A percentile compares a stretch with the other conserved stretches of the same genome.
Evolutionary conservation across 1,140 invertebrate species (phyloP).

Genomic region (Drosophila nasuta): DNA sequence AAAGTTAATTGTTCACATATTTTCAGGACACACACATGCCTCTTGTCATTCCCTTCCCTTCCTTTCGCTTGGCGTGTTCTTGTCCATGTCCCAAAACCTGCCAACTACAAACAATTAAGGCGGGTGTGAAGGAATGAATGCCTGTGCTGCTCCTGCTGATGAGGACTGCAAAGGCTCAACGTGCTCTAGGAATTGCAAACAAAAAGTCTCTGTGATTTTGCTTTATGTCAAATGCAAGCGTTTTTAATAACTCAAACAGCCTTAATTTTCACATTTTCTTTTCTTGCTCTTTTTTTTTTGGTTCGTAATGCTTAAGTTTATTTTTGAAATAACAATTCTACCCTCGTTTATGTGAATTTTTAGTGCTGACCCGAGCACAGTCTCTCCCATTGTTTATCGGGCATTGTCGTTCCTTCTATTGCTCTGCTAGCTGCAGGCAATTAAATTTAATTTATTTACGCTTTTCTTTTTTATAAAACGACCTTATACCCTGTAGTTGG

Average conservation of each 20-base stretch:
- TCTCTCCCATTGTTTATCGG: slow-evolving; percentile 50
- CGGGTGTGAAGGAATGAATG: slow-evolving; percentile 8
- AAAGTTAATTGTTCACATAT: slow-evolving; percentile 68
- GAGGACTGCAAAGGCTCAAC: neutral
- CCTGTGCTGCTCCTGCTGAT: neutral
- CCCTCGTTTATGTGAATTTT: slow-evolving; percentile 47
- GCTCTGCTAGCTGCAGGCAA: slow-evolving; percentile 15
- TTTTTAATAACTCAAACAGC: slow-evolving; percentile 24
- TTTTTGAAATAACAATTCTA: slow-evolving; percentile 6
- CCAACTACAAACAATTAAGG: slow-evolving; percentile 43
- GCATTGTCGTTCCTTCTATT: slow-evolving; percentile 33
- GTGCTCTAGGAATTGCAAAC: slow-evolving; percentile 4
- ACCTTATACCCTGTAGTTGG: neutral
- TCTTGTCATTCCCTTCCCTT: neutral
- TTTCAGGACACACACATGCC: slow-evolving; percentile 55
- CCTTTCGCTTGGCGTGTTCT: neutral
- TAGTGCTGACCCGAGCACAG: slow-evolving; percentile 51
- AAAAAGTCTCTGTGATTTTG: slow-evolving; percentile 27
- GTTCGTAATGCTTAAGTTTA: slow-evolving; percentile 27
- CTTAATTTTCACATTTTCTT: slow-evolving; percentile 7
- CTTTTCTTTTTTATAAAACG: slow-evolving; percentile 30
- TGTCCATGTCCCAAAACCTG: slow-evolving; percentile 18
- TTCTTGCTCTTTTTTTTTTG: neutral
- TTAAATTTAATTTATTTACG: slow-evolving; percentile 56
- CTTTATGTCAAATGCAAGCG: slow-evolving; percentile 21